Percentiles rank a stretch among this genome's conserved stretches.
phyloP scores from a whole-genome alignment of 1,140 invertebrate genomes.

The Drosophila insularis region DNA sequence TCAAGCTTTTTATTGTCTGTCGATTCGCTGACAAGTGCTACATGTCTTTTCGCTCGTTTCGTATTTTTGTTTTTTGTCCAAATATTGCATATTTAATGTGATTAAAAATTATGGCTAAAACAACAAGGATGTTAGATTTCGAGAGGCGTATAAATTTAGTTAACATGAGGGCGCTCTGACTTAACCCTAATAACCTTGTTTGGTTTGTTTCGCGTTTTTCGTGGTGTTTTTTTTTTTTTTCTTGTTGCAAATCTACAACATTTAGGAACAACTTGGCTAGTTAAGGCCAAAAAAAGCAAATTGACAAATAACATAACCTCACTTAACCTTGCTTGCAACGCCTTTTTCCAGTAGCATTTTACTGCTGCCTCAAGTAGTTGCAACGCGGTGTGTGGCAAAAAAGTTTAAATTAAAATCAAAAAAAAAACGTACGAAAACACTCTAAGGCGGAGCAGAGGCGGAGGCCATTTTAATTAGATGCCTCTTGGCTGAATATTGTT shows the following conservation, averaged over 20 bases:
- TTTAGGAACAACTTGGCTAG: conserved; percentile 44
- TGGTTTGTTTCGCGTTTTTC: conserved; percentile 17
- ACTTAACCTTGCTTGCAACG: conserved; percentile 70
- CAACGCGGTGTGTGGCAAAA: conserved; percentile 42
- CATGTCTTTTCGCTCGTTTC: conserved; percentile 75
- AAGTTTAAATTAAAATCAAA: conserved; percentile 12
- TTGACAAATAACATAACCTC: conserved; percentile 81
- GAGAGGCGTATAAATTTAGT: conserved; percentile 12
- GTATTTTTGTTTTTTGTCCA: conserved; percentile 31
- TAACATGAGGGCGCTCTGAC: conserved; percentile 22
- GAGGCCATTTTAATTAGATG: conserved; percentile 67
- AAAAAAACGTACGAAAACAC: conserved; percentile 26
- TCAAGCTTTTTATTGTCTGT: conserved; percentile 70
- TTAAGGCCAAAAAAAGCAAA: conserved; percentile 67
- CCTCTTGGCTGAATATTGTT: conserved; percentile 49
- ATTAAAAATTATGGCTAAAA: conserved; percentile 67
- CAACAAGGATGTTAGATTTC: conserved; percentile 32
- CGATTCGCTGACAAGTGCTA: conserved; percentile 74
- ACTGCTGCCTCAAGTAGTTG: conserved; percentile 12
- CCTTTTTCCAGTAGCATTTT: conserved; percentile 58
- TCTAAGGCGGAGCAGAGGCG: conserved; percentile 26
- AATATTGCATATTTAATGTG: conserved; percentile 65
- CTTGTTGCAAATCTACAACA: conserved; percentile 21
- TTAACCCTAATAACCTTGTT: conserved; percentile 76
- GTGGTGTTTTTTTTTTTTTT: conserved; percentile 14